Conservation (phyloP, 53 echinoderm and acorn worm genomes). For the Holothuria leucospilota region DNA sequence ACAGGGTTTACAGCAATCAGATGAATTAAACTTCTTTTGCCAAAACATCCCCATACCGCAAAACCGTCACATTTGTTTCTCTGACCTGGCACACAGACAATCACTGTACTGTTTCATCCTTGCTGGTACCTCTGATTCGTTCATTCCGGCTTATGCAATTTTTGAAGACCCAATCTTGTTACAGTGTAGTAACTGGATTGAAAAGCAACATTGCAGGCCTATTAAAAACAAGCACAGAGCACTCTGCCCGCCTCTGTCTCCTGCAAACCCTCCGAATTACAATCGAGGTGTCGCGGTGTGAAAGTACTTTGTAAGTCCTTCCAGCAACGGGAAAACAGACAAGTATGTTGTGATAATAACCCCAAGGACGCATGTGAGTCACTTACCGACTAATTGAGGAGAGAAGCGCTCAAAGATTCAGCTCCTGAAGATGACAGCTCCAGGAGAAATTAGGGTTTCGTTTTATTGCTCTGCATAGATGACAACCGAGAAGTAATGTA, state of each 20-base stretch:
- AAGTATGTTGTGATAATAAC: constrained; percentile 51
- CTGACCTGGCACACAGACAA: no score
- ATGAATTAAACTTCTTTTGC: no score
- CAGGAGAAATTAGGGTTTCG: constrained; percentile 27
- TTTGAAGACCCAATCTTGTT: constrained; percentile 43
- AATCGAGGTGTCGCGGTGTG: constrained; percentile 30
- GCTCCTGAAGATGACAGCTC: constrained; percentile 38
- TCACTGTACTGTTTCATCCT: no score
- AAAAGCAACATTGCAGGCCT: constrained; percentile 27
- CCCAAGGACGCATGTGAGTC: constrained; percentile 42
- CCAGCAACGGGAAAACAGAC: constrained; percentile 45
- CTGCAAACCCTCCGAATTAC: constrained; percentile 35
- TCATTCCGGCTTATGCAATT: constrained; percentile 35
- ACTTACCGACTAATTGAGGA: constrained; percentile 52
- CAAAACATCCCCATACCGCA: no score
- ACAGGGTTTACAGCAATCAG: no score
- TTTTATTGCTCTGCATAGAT: constrained; percentile 27
- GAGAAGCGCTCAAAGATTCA: constrained; percentile 3
- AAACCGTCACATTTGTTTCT: no score
- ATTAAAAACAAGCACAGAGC: constrained; percentile 43
- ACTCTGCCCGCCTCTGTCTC: constrained; percentile 2
- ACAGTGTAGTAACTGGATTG: constrained; percentile 38
- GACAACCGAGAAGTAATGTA: constrained; percentile 37
- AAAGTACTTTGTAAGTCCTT: constrained; percentile 47
- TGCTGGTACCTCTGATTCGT: not conserved